phyloP scores from a whole-genome alignment of 2,113 vertebrate species.

The Patagioenas fasciata region DNA sequence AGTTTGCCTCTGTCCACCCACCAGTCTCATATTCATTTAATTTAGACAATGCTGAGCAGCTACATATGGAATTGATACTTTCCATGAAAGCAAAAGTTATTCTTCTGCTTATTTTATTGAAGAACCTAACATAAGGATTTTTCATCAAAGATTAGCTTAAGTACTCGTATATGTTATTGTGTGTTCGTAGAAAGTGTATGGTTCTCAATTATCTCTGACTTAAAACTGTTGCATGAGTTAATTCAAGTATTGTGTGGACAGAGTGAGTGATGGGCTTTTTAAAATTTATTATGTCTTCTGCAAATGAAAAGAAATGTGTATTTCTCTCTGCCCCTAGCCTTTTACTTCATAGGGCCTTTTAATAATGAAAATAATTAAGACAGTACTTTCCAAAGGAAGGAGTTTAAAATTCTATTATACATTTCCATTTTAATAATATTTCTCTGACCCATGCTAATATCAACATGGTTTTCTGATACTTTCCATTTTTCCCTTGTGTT shows the following conservation, averaged over 20 bases:
- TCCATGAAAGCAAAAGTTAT: constrained; percentile 66
- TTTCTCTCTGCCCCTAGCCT: neutral
- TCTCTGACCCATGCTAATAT: neutral
- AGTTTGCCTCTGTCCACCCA: constrained; percentile 27
- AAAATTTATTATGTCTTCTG: neutral
- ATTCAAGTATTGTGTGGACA: neutral
- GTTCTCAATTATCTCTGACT: constrained; percentile 16
- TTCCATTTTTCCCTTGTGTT: neutral
- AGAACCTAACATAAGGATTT: constrained; percentile 48
- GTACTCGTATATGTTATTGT: constrained; percentile 46
- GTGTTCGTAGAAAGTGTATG: constrained; percentile 43
- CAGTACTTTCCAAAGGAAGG: neutral
- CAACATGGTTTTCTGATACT: neutral
- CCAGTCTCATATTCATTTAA: constrained; percentile 61
- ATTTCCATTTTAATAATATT: neutral
- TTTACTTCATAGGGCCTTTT: neutral
- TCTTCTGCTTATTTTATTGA: constrained; percentile 58
- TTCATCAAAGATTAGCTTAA: constrained; percentile 43
- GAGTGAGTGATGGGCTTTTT: neutral
- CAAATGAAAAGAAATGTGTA: neutral
- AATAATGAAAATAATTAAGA: constrained; percentile 5
- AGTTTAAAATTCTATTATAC: neutral
- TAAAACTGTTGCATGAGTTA: neutral
- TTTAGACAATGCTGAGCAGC: constrained; percentile 66
- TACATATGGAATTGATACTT: constrained; percentile 66